Evolutionary conservation across 1,140 invertebrate species (phyloP), one percentile per base, ranked within the genome.

Genomic region (Sminthurinus signatus): DNA sequence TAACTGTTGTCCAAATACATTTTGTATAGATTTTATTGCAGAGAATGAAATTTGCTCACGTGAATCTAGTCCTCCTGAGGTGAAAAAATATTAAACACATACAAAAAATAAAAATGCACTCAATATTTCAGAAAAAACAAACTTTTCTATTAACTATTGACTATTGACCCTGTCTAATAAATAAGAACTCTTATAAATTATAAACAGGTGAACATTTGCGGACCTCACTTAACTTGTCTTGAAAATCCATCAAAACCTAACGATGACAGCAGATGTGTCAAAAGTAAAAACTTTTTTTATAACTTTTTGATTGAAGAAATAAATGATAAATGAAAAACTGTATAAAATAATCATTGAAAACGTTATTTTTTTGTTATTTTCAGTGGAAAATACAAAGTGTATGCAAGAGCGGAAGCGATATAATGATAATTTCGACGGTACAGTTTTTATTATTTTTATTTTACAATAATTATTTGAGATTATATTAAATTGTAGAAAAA

Each of bases 191-290:
- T n/a, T n/a, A n/a, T n/a, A n/a, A n/a, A n/a, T n/a, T n/a, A n/a
- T n/a, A n/a, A n/a, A n/a, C n/a, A n/a, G n/a, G n/a, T n/a, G n/a
- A 32, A 64, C 8, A 56, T 72, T 52, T 72, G 70, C 39, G 70
- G 70, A 19, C 70, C 70, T 2, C 39, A 43, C 25, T 56, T 69
- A 14, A 59, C 56, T 25, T 72, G 70, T 29, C 19, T 48, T 1
- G 17, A 5, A 15, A 36, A 62, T 43, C 2, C 10, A 14, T 23
- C 21, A 15, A 63, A 31, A 0, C 52, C 32, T 36, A 15, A 36
- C 15, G 32, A 36, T 8, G 5, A 5, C 50, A 10, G n/a, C 44
- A 48, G 4, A 10, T 48, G 44, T 48, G 44, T n/a, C 44, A 5
- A 3, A 3, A 52, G 50, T 52, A 23, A 52, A 29, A 52, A 28